Evolutionary conservation across 1,140 invertebrate genomes (phyloP).

Genomic region (Zaprionus taronus): DNA sequence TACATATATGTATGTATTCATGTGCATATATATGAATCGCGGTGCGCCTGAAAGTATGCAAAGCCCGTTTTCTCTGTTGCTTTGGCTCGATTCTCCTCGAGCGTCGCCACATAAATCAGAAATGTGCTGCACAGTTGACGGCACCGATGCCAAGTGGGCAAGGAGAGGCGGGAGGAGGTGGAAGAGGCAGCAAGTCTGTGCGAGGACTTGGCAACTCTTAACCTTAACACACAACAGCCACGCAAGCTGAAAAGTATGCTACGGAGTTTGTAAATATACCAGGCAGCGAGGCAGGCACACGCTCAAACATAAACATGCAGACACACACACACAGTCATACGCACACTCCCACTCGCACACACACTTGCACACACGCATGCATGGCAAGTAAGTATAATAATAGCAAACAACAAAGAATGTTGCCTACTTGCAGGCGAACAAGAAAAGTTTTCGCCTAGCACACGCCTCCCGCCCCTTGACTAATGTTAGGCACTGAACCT

Average conservation of each 20-base stretch:
- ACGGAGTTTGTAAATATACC: slow-evolving; percentile 67
- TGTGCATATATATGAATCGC: neutral
- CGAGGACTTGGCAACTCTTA: slow-evolving; percentile 60
- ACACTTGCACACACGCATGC: slow-evolving; percentile 24
- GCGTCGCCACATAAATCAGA: slow-evolving; percentile 72
- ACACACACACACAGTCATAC: slow-evolving; percentile 17
- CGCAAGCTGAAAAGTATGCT: slow-evolving; percentile 73
- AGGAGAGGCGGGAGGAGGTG: neutral
- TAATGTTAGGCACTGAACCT: slow-evolving; percentile 9
- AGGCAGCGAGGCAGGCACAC: slow-evolving; percentile 1
- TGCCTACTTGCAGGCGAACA: slow-evolving; percentile 72
- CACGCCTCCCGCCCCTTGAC: slow-evolving; percentile 4
- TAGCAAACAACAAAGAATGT: slow-evolving; percentile 76
- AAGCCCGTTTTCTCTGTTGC: neutral
- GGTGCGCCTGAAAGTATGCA: slow-evolving; percentile 5
- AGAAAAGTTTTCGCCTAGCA: slow-evolving; percentile 61
- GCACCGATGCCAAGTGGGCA: slow-evolving; percentile 18
- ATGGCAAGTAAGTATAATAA: slow-evolving; percentile 70
- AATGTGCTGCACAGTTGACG: slow-evolving; percentile 72
- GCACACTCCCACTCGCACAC: slow-evolving; percentile 19
- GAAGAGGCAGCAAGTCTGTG: slow-evolving; percentile 13
- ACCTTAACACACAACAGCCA: slow-evolving; percentile 77
- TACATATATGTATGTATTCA: neutral
- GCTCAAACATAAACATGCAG: slow-evolving; percentile 21
- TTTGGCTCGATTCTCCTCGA: neutral